Evolutionary conservation across 2,797 vertebrate species (phyloP).

Genomic region (Tenualosa ilisha): DNA sequence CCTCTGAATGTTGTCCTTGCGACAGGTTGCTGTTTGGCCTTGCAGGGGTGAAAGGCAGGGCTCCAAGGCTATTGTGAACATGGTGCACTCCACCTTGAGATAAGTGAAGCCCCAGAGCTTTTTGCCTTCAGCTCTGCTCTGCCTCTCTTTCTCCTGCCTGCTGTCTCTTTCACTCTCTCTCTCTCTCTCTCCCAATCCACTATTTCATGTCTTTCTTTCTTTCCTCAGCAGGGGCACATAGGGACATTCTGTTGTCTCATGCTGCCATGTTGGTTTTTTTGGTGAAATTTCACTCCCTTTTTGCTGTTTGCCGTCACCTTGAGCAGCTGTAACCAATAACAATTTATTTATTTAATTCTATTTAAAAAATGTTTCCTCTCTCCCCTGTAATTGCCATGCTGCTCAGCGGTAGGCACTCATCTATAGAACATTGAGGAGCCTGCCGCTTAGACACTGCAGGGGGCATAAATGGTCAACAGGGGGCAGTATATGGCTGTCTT

Average conservation of each 20-base stretch:
- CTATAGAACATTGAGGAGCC: slow-evolving; percentile 54
- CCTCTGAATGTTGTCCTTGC: slow-evolving; percentile 4
- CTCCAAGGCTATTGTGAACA: slow-evolving; percentile 44
- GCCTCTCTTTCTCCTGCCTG: slow-evolving; percentile 14
- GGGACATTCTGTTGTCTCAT: slow-evolving; percentile 30
- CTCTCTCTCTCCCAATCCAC: not conserved
- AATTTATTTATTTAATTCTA: slow-evolving; percentile 46
- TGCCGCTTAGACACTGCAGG: slow-evolving; percentile 35
- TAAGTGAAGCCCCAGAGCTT: slow-evolving; percentile 36
- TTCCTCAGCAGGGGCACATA: slow-evolving; percentile 6
- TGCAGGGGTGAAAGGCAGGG: slow-evolving; percentile 50
- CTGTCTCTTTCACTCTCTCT: slow-evolving; percentile 23
- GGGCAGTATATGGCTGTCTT: slow-evolving; percentile 65
- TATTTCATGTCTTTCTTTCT: slow-evolving; percentile 14
- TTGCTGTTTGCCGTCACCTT: slow-evolving; percentile 48
- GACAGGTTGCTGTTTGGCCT: slow-evolving; percentile 43
- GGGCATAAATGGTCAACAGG: slow-evolving; percentile 57
- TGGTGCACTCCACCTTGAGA: slow-evolving; percentile 50
- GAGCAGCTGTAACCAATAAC: slow-evolving; percentile 50
- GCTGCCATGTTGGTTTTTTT: slow-evolving; percentile 30
- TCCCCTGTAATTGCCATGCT: slow-evolving; percentile 50
- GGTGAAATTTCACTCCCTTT: slow-evolving; percentile 39
- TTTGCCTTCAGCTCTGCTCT: slow-evolving; percentile 6
- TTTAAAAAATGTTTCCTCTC: slow-evolving; percentile 2
- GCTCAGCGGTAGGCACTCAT: slow-evolving; percentile 46